Base-by-base conservation (phyloP, 2,888 invertebrate species). In the Leuctra nigra region DNA sequence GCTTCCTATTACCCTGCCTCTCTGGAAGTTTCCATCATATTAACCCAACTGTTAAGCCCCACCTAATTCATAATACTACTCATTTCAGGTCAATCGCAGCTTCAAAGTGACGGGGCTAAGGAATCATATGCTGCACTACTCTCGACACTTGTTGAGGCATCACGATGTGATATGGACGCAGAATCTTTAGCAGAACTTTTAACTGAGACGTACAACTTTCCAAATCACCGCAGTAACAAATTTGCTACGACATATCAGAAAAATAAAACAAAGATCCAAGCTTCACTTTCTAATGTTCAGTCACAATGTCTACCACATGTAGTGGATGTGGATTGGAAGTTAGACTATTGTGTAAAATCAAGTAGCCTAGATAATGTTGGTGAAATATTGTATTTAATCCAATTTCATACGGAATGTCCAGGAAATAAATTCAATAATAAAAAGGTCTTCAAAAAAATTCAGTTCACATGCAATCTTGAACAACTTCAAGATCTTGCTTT, bases 271-370 rank as follows among this genome's bases (percentile, higher is more conserved):
- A 59, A 62, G 25, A 62, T 71, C 53, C 66, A 66, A 39, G 64
- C 63, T 23, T 63, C 63, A 1, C 62, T 72, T 38, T 67, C 68
- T 60, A 59, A 63, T 25, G 66, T 68, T 50, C 72, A 72, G 33
- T 64, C 63, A 53, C 64, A 66, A n/a, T n/a, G n/a, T 56, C 63
- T 68, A 20, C 68, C 69, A 1, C 71, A 69, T 23, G 64, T 72
- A 41, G 65, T 73, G 20, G 70, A 72, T 58, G 64, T 69, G 4
- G 65, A 68, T 52, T 73, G 73, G 73, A 66, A 65, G 59, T 62
- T 73, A 54, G 71, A 72, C 64, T 70, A 71, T 57, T 68, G 68
- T 53, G 62, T 69, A 4, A 72, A 72, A 68, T 73, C 73, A 67
- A 53, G 33, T 53, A 59, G 44, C 36, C 14, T 61, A 29, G 59